Base-by-base conservation (phyloP, 2,888 invertebrate species). In the Allolobophora icterica region DNA sequence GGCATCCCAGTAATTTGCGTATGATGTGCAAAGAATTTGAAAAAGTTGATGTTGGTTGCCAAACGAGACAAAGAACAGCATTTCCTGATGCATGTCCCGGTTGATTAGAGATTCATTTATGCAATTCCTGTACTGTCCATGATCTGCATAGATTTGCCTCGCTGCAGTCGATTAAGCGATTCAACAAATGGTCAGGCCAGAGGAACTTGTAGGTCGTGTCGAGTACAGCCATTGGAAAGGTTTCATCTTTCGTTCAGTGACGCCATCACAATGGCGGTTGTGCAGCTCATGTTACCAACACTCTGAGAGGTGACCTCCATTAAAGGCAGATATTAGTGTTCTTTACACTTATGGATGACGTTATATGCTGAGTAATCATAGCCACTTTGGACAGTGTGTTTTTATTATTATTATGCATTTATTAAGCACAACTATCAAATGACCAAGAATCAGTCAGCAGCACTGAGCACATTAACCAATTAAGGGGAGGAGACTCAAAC, bases 91-190 rank as follows among this genome's bases (percentile, higher is more conserved):
- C 52, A 71, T 8, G 71, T 71, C 11, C n/a, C 30, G 71, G 71
- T n/a, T n/a, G 71, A 71, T 71, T 71, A 71, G 30, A 30, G 71
- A 71, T 71, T 71, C 71, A 71, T 71, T 71, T 71, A 71, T 71
- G 71, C 71, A 71, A 71, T 71, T n/a, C 71, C 71, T 71, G 8
- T 17, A 71, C n/a, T n/a, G 30, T 30, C 71, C n/a, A 4, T 71
- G 71, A 71, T 71, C 8, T n/a, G 71, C 11, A 11, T 71, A 6
- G 71, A 71, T 71, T 71, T n/a, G n/a, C 71, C 71, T 71, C n/a
- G 71, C 71, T 71, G 0, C 71, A 71, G 71, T 71, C 71, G 71
- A 71, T 71, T 71, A 17, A 71, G 71, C 71, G 19, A 52, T 52
- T 52, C 21, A 19, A 6, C n/a, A 30, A 71, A n/a, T 71, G 71